Percentiles rank a stretch among this genome's conserved stretches.
Conservation (phyloP, 2,797 vertebrate genomes). For the Anomalospiza imberbis region DNA sequence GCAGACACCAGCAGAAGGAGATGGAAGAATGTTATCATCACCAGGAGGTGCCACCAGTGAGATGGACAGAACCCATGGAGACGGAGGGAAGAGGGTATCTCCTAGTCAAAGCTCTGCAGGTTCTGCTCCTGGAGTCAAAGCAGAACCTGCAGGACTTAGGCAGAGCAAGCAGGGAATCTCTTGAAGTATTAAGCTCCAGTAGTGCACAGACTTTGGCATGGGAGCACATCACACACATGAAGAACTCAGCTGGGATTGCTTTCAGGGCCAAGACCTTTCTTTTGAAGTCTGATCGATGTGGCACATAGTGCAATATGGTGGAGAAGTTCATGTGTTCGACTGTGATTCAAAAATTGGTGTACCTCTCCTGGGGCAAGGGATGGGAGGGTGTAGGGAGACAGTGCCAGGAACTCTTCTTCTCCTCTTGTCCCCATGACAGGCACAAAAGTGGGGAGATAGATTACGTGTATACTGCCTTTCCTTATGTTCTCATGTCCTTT, state of each 20-base stretch:
- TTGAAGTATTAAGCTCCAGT: neutral
- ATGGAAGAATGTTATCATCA: neutral
- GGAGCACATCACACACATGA: neutral
- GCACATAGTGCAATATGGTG: neutral
- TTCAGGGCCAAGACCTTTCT: neutral
- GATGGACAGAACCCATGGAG: neutral
- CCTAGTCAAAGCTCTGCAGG: neutral
- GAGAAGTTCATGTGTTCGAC: neutral
- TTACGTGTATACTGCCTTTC: neutral
- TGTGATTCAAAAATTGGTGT: fast-evolving
- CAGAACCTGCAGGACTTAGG: neutral
- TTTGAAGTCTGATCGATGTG: neutral
- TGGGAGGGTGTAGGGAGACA: neutral
- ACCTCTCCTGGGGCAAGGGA: neutral
- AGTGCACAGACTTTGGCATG: neutral
- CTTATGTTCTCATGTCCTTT: neutral
- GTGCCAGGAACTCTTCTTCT: neutral
- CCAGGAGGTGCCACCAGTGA: neutral
- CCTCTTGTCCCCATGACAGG: neutral
- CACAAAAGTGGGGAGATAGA: neutral
- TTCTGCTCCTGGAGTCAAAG: too few species aligned
- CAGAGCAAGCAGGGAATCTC: neutral
- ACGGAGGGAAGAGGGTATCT: neutral
- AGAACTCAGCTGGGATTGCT: neutral
- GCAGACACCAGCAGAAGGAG: neutral